Conservation (phyloP, 2,888 invertebrate species). For the Cheilosia soror region DNA sequence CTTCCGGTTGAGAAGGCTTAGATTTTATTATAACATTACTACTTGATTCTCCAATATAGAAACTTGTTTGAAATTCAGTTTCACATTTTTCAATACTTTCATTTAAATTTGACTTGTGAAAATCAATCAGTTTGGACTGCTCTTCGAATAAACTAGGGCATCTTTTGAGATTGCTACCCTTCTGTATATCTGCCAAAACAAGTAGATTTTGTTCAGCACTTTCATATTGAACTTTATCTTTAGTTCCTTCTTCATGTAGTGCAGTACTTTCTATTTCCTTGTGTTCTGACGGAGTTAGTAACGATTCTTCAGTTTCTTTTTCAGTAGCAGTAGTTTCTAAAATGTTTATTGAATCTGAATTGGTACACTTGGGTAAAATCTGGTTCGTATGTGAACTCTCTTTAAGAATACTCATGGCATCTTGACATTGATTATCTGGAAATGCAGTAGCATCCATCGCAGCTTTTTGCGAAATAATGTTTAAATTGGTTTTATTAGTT, state of each 20-base stretch:
- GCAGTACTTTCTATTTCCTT: background rate
- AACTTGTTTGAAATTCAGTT: slow-evolving; percentile 78
- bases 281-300: background rate
- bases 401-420: no score
- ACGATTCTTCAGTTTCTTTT: no score
- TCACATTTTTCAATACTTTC: slow-evolving; percentile 76
- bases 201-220: background rate
- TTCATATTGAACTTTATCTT: background rate
- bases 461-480: background rate
- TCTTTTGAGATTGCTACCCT: background rate
- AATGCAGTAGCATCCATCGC: no score
- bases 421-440: no score
- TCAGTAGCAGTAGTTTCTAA: background rate
- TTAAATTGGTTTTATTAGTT: no score
- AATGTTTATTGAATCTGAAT: background rate
- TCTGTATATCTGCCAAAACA: background rate
- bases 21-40: slow-evolving; percentile 82
- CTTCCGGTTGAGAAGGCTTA: slow-evolving; percentile 75
- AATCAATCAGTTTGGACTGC: background rate
- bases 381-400: no score
- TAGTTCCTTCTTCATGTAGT: background rate
- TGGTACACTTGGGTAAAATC: no score
- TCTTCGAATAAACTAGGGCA: slow-evolving; percentile 24
- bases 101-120: background rate
- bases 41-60: slow-evolving; percentile 84